Evolutionary conservation across 2,888 invertebrate genomes (phyloP), one percentile per base, ranked within the genome.

Genomic region (Eucera pruinosa): DNA sequence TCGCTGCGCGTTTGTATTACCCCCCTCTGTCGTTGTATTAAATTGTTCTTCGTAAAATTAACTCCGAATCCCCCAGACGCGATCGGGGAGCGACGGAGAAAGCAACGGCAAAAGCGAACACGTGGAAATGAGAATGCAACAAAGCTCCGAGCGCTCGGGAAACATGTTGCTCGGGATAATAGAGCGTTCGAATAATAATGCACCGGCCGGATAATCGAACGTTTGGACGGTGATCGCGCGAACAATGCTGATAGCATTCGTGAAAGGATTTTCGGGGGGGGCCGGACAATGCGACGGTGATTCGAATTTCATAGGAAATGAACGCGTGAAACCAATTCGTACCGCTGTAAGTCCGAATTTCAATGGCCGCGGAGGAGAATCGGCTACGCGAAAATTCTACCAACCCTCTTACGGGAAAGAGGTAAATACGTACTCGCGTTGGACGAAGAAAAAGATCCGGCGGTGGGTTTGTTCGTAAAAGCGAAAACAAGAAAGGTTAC

Each of bases 91-190:
- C 4, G 25, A 13, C 1, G 5, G 13, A 3, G 11, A 0, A 25
- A 33, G n/a, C n/a, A 9, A 20, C n/a, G 18, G 39, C 25, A 18
- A 23, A 13, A n/a, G 25, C n/a, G 30, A 33, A 15, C 11, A 41
- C 33, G 41, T 41, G 41, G 55, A 73, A 71, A 48, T 36, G 55
- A 71, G 48, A 39, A 30, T 61, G 36, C 71, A 61, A 71, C 72
- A 55, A 61, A 70, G 55, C 60, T 36, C 4, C 20, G 30, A 3
- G 9, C 27, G 39, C 11, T 4, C 11, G 54, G n/a, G 39, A 18
- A 57, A 71, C 48, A 57, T 57, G 55, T 50, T 57, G 62, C 57
- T 39, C 73, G 72, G n/a, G 36, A 74, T 74, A 74, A 72, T 72
- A 27, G 27, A 43, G n/a, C 43, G 48, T 50, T 72, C 57, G 43